phyloP scores from a whole-genome alignment of 2,888 invertebrate species.

The Acronicta leporina region DNA sequence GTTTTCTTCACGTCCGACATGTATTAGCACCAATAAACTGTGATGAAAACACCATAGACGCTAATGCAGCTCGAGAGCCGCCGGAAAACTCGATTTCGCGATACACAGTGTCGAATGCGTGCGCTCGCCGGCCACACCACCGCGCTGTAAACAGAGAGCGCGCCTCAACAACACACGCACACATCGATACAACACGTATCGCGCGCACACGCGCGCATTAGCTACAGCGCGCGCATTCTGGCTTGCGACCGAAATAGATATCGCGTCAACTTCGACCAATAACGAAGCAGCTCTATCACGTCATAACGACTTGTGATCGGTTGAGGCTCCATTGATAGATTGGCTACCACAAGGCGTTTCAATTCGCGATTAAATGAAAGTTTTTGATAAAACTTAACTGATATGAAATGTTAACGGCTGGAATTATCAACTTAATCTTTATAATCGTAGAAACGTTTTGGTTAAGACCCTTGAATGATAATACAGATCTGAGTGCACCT shows the following conservation, averaged over 20 bases:
- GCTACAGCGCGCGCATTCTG: constrained; percentile 79
- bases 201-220: constrained; percentile 66
- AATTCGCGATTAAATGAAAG: constrained; percentile 86
- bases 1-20: constrained; percentile 75
- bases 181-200: constrained; percentile 68
- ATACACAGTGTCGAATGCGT: constrained; percentile 89
- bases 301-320: constrained; percentile 73
- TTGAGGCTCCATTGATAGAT: constrained; percentile 81
- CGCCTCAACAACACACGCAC: constrained; percentile 84
- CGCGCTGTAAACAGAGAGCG: constrained; percentile 88
- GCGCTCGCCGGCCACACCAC: constrained; percentile 89
- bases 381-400: constrained; percentile 85
- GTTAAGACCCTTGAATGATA: constrained; percentile 18
- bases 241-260: constrained; percentile 80
- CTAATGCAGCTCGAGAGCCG: constrained; percentile 74
- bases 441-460: constrained; percentile 53
- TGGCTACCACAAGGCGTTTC: constrained; percentile 81
- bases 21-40: constrained; percentile 80
- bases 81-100: constrained; percentile 82
- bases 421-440: constrained; percentile 65
- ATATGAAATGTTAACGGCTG: constrained; percentile 80
- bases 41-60: constrained; percentile 82
- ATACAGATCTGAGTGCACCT: constrained; percentile 47
- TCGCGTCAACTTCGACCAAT: constrained; percentile 82
- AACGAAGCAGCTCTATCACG: constrained; percentile 71